A percentile compares a stretch with the other conserved stretches of the same genome.
Evolutionary conservation across 2,888 invertebrate species (phyloP).

Genomic region (Plutella xylostella): DNA sequence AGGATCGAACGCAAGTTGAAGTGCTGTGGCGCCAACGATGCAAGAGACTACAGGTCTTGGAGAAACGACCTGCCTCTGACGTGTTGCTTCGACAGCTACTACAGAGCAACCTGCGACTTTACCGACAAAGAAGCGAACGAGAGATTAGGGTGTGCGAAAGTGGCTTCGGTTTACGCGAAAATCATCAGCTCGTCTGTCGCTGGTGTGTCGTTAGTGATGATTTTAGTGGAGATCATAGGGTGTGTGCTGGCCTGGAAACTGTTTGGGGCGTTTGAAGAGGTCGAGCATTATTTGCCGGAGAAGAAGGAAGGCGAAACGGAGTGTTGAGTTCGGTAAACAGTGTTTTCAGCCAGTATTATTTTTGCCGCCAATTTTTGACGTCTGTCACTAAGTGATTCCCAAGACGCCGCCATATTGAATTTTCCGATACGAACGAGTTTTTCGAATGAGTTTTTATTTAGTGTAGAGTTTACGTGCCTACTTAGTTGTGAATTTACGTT

Average conservation of each 20-base stretch:
- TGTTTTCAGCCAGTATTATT: neutral
- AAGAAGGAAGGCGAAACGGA: conserved; percentile 61
- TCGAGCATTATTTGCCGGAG: conserved; percentile 59
- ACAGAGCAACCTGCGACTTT: conserved; percentile 54
- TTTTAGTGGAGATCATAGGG: conserved; percentile 47
- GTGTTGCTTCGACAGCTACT: conserved; percentile 56
- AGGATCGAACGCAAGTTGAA: conserved; percentile 52
- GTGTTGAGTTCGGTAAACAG: conserved; percentile 33
- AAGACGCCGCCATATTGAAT: neutral
- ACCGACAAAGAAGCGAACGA: conserved; percentile 64
- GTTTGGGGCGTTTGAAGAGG: conserved; percentile 50
- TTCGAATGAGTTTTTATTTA: conserved; percentile 19
- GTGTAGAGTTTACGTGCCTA: no score
- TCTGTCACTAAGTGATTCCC: neutral
- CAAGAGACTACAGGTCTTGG: conserved; percentile 58
- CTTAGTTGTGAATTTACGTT: no score
- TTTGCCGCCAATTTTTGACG: neutral
- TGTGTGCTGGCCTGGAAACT: conserved; percentile 52
- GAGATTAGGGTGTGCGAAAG: conserved; percentile 59
- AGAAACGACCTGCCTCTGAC: conserved; percentile 55
- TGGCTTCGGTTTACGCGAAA: conserved; percentile 60
- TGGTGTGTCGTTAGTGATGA: conserved; percentile 49
- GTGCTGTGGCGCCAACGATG: conserved; percentile 62
- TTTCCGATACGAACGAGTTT: conserved; percentile 16
- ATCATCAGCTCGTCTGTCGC: conserved; percentile 59